Conservation (phyloP, 2,888 invertebrate genomes). For the Spodoptera picta region DNA sequence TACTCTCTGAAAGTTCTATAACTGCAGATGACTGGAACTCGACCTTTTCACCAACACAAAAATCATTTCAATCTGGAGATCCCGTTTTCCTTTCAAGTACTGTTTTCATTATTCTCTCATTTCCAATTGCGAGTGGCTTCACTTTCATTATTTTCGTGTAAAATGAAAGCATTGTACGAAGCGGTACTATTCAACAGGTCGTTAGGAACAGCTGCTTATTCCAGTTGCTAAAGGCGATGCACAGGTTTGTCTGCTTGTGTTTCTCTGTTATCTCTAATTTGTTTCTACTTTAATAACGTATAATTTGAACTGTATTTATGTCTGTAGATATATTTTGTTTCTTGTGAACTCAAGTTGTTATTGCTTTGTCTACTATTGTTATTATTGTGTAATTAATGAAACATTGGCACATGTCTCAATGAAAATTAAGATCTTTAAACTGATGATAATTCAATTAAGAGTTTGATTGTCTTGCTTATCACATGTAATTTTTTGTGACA, state of each 20-base stretch:
- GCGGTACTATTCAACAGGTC: conserved; percentile 32
- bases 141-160: conserved; percentile 24
- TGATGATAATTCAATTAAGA: no score
- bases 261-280: conserved; percentile 27
- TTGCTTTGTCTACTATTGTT: no score
- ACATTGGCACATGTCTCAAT: no score
- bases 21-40: no score
- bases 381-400: no score
- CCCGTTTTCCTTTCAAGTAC: background rate
- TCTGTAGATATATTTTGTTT: background rate
- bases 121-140: background rate
- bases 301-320: conserved; percentile 2
- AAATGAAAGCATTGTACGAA: conserved; percentile 25
- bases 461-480: no score
- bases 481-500: no score
- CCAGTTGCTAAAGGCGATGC: conserved; percentile 29
- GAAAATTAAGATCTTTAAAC: no score
- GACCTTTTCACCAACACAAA: no score
- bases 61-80: no score
- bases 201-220: conserved; percentile 27
- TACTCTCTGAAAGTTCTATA: no score
- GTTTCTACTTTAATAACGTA: conserved; percentile 17
- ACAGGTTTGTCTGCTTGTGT: conserved; percentile 26
- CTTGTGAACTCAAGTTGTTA: no score
- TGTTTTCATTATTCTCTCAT: conserved; percentile 7